Conservation (phyloP, 2,113 vertebrate species). For the Thomomys bottae region DNA sequence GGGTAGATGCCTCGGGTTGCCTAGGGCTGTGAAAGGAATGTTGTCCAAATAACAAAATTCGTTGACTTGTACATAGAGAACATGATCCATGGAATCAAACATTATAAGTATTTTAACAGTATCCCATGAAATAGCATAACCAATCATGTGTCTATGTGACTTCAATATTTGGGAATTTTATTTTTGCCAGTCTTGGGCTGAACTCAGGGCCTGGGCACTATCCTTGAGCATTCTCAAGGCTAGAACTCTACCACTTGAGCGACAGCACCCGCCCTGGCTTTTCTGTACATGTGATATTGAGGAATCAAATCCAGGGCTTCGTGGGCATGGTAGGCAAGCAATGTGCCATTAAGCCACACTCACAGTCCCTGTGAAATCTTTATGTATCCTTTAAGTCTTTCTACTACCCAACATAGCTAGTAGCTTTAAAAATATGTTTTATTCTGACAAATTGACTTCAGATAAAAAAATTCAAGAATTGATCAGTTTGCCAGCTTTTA, state of each 20-base stretch:
- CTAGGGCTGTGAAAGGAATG: not conserved
- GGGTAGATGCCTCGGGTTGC: not conserved
- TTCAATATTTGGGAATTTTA: no score
- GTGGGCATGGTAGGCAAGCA: no score
- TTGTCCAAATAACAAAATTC: conserved; percentile 30
- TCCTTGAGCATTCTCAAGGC: no score
- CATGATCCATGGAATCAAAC: not conserved
- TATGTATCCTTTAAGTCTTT: not conserved
- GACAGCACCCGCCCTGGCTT: no score
- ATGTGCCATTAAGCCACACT: no score
- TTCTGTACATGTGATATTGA: no score
- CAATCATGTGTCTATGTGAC: not conserved
- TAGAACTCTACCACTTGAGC: no score
- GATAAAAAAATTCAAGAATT: conserved; percentile 6
- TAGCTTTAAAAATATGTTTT: conserved; percentile 31
- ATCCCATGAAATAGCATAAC: not conserved
- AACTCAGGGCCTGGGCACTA: no score
- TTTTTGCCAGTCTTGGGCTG: no score
- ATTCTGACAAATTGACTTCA: conserved; percentile 1
- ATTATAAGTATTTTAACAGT: conserved; percentile 41
- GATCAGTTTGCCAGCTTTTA: not conserved
- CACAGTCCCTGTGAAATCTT: not conserved
- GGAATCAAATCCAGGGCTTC: no score
- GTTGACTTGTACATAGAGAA: not conserved
- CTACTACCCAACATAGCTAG: not conserved